These are phyloP conservation scores for Dione juno DNA, from an alignment of 2,888 invertebrate genomes.

Conservation along the genomic window DNA sequence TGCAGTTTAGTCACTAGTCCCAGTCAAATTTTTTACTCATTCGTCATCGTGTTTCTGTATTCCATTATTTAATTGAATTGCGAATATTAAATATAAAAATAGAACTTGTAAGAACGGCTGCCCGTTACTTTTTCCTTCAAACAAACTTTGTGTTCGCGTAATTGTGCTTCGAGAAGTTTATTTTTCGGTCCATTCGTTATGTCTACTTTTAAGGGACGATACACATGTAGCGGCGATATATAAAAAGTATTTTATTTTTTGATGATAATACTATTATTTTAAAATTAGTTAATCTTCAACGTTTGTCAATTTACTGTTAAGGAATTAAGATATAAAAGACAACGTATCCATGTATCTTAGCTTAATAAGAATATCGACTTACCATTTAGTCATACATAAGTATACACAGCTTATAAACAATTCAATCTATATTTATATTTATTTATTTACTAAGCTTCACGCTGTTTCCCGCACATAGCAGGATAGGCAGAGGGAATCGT, in stretches of 20 bases:
- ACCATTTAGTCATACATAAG: no score
- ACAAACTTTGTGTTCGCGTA: constrained; percentile 33
- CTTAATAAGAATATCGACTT: no score
- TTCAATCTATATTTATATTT: no score
- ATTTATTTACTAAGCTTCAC: no score
- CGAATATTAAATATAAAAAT: constrained; percentile 19
- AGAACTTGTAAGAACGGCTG: constrained; percentile 14
- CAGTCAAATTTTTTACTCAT: background rate
- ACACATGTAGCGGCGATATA: constrained; percentile 8
- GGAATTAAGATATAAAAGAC: no score
- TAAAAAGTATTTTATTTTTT: background rate
- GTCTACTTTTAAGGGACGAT: constrained; percentile 44
- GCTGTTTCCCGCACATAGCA: no score
- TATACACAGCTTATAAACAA: no score
- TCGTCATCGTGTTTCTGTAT: background rate
- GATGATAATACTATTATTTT: background rate
- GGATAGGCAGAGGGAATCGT: no score
- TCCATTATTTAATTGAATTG: constrained; percentile 6
- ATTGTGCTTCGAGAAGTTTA: constrained; percentile 42
- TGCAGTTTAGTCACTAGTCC: background rate
- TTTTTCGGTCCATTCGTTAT: constrained; percentile 58
- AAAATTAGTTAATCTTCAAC: background rate
- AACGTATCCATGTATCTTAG: no score
- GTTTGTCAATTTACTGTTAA: no score
- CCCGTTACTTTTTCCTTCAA: constrained; percentile 33